Base-by-base conservation (phyloP, 2,888 invertebrate species). In the Agrotis exclamationis region DNA sequence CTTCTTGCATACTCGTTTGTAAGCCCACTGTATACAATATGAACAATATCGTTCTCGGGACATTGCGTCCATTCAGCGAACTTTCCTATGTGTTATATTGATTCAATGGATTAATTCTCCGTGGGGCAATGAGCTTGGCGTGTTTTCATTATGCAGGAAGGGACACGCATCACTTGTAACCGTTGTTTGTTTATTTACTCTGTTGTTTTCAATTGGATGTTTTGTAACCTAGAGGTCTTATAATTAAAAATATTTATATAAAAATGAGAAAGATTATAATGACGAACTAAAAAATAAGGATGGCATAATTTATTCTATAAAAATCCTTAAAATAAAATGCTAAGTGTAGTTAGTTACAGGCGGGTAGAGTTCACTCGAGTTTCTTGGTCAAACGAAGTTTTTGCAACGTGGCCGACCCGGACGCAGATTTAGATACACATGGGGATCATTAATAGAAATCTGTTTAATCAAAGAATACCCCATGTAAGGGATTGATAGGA, bases 21-120 rank as follows among this genome's bases (percentile, higher is more conserved):
- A 28, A 63, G 66, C 65, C 53, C 69, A n/a, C n/a, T n/a, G n/a
- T n/a, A n/a, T n/a, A n/a, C 65, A 39, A 20, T 11, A 44, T 57
- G 22, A 51, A 50, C 48, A 66, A 47, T 54, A 70, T 70, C 13
- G 60, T 62, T 79, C n/a, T 67, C 50, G 44, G 60, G 53, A 67
- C 67, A 79, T 69, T 68, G 63, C 53, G 66, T 73, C 75, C 82
- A 84, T 87, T 87, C 84, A 87, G 58, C 76, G 70, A 81, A 77
- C 64, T 58, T 71, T 67, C 71, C 60, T 76, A 65, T 73, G 70
- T 58, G 51, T 53, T 74, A 47, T 51, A 68, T 70, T 63, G 83
- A 70, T 74, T 63, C 28, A 68, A 63, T 74, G 56, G 33, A 67
- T 57, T 39, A 65, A 48, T 74, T 68, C 44, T 73, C n/a, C 20